Conservation (phyloP, 1,140 invertebrate species). For the Ceratina calcarata region DNA sequence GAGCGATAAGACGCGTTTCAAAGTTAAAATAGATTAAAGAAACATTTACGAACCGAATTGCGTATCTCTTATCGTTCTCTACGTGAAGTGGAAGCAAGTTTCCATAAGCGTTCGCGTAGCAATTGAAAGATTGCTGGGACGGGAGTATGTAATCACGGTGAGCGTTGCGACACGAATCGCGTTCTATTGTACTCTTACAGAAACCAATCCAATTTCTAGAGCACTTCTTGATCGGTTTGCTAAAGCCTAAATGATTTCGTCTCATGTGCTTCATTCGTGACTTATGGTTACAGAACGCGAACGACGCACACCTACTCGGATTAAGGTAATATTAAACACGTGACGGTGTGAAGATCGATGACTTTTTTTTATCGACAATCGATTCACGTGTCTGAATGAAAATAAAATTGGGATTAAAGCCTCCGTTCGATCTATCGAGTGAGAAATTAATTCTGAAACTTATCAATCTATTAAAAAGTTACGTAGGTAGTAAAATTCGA, state of each 20-base stretch:
- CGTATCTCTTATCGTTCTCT: neutral
- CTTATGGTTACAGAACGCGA: too few species aligned
- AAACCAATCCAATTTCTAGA: neutral
- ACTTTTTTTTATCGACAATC: too few species aligned
- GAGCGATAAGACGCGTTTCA: neutral
- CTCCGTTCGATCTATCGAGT: too few species aligned
- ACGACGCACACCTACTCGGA: too few species aligned
- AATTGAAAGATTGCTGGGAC: slow-evolving; percentile 16
- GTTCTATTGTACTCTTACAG: neutral
- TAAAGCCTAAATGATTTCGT: neutral
- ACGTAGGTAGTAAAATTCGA: too few species aligned
- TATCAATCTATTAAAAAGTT: too few species aligned
- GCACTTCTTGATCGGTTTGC: neutral
- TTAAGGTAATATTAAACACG: too few species aligned
- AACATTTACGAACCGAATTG: neutral
- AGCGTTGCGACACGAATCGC: neutral
- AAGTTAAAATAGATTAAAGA: neutral
- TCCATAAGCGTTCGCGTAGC: slow-evolving; percentile 1
- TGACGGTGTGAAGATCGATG: too few species aligned
- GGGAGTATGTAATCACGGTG: neutral
- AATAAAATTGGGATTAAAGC: too few species aligned
- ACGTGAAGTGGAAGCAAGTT: neutral
- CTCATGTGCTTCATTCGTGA: too few species aligned
- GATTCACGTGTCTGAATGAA: too few species aligned
- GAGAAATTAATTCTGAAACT: too few species aligned